Conservation (phyloP, 1,140 invertebrate genomes). For the Varroa destructor region DNA sequence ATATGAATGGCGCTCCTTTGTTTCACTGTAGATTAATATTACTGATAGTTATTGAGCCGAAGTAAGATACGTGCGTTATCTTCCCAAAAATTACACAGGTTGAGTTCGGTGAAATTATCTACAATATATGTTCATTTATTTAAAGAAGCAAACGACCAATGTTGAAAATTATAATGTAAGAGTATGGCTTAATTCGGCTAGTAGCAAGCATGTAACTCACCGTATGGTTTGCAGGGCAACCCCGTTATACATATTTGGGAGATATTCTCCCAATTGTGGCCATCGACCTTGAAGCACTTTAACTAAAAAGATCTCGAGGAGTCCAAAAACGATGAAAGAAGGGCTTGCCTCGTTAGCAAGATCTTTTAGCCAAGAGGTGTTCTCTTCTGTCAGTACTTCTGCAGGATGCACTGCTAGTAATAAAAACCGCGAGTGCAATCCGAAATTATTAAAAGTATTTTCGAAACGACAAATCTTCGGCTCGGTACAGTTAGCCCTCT, state of each 20-base stretch:
- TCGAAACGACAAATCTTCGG: not conserved
- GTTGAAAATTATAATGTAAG: too few relatives aligned
- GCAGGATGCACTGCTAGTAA: constrained; percentile 6
- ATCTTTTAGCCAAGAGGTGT: not conserved
- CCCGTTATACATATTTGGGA: constrained; percentile 16
- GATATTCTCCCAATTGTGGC: constrained; percentile 16
- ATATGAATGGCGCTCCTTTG: too few relatives aligned
- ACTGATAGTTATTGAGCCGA: too few relatives aligned
- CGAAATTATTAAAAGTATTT: not conserved
- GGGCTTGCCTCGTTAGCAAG: constrained; percentile 5
- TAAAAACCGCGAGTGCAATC: not conserved
- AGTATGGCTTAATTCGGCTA: too few relatives aligned
- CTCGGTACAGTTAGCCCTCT: constrained; percentile 1
- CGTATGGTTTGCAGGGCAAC: not conserved
- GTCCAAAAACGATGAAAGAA: not conserved
- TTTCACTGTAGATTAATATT: too few relatives aligned
- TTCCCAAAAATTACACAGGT: too few relatives aligned
- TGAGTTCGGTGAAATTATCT: too few relatives aligned
- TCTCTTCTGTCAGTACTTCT: constrained; percentile 4
- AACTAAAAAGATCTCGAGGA: not conserved
- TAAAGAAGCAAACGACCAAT: too few relatives aligned
- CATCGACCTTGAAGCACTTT: not conserved
- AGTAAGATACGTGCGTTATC: too few relatives aligned
- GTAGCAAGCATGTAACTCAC: not conserved
- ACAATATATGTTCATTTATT: too few relatives aligned